Evolutionary conservation across 2,888 invertebrate species (phyloP), one percentile per base, ranked within the genome.

Genomic region (Drosophila austrosaltans): DNA sequence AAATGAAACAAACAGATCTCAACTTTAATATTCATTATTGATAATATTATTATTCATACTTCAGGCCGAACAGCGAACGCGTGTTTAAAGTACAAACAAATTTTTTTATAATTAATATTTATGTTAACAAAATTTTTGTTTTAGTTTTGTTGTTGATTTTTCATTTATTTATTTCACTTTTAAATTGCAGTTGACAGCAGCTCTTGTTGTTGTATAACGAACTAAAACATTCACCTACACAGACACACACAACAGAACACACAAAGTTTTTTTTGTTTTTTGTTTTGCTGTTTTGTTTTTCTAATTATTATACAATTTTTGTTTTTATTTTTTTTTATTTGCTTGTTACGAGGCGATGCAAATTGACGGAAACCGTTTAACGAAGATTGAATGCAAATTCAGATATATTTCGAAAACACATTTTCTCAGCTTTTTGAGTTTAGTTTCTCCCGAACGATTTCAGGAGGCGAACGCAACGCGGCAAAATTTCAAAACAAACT

Each of bases 401-500:
- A 40, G 20, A 10, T 54, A 2, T 25, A 5, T 59, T 44, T 48
- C 53, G 28, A 3, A 36, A 12, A 53, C 22, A 44, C 5, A 61
- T 61, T 7, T 56, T 6, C 30, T 32, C 10, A 8, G 5, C 2
- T 36, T 36, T 36, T 30, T 30, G 6, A 36, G 36, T 8, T 20
- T 16, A 39, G 30, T 67, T 48, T 48, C 48, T 48, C 25, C 48
- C 48, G 48, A 10, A 48, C 48, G 48, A 1, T 48, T 64, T 53
- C 66, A 4, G 64, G 53, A 73, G 58, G 58, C 73, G 82, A 87
- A 82, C 87, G 64, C 44, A 66, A 71, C 83, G 80, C 86, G 87
- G 75, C 88, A 77, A 77, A 82, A 79, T 79, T 89, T 87, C 78
- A 87, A 88, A 90, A 85, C 82, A 89, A 90, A 90, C 91, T 90